Evolutionary conservation across 2,888 invertebrate genomes (phyloP), one percentile per base, ranked within the genome.

Genomic region (Volucella zonaria): DNA sequence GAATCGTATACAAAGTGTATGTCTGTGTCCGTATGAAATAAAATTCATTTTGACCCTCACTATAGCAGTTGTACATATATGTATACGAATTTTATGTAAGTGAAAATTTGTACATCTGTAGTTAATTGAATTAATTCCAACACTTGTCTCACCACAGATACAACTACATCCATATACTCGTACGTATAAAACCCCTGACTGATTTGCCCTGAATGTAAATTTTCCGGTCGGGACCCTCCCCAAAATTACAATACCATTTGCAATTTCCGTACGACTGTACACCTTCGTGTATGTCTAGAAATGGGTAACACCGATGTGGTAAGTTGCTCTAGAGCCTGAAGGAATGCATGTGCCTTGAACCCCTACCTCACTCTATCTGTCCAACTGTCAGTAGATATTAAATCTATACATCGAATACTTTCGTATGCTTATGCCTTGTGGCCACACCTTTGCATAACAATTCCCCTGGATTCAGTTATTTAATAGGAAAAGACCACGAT

Each of bases 401-500:
- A 75, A 75, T 64, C 45, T 15, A 42, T 49, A 18, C 31, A 12
- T 14, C 12, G 40, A 43, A 40, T n/a, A 12, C 23, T 45, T 52
- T 23, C 42, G n/a, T 51, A 71, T 23, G 51, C 43, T 74, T 67
- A 31, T 52, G 73, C 54, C 73, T 31, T 31, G 6, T 31, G 4
- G 31, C 31, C 31, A 74, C 73, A 74, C 73, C 73, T 74, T 64
- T 74, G 62, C 73, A 74, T 74, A 74, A 74, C 73, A 64, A 62
- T 64, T 54, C 62, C 62, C 54, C 40, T 14, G 54, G 31, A 75
- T 75, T 83, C 70, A 38, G 64, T 83, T 83, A 83, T 83, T 83
- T 76, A 83, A 83, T 80, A 75, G 83, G 75, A 71, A 82, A 83
- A 79, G 79, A 80, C 75, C 70, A 75, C 59, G 31, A 66, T 59